A percentile compares a stretch with the other conserved stretches of the same genome.
Evolutionary conservation across 2,888 invertebrate genomes (phyloP).

Genomic region (Galerucella calmariensis): DNA sequence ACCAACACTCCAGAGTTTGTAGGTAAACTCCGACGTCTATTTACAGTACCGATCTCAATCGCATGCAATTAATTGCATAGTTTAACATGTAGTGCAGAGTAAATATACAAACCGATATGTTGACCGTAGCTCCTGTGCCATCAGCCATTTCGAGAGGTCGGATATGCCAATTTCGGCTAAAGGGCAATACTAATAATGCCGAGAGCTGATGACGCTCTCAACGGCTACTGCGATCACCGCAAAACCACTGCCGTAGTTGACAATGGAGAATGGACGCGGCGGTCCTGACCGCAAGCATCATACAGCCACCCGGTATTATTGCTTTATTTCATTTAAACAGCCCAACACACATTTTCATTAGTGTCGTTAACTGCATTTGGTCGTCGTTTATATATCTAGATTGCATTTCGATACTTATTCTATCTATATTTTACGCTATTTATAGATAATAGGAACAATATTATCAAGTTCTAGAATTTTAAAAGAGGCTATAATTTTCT

Average conservation of each 20-base stretch:
- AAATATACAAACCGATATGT: conserved; percentile 51
- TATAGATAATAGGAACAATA: too few species aligned
- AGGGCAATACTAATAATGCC: conserved; percentile 52
- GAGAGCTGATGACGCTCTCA: conserved; percentile 48
- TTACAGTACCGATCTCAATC: conserved; percentile 57
- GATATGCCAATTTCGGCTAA: conserved; percentile 48
- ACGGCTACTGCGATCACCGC: conserved; percentile 49
- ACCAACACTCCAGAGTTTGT: conserved; percentile 50
- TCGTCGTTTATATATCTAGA: conserved; percentile 6
- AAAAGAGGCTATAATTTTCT: too few species aligned
- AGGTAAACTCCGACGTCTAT: conserved; percentile 60
- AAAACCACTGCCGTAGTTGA: conserved; percentile 50
- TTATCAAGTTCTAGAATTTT: too few species aligned
- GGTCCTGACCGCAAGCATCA: conserved; percentile 51
- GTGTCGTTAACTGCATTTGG: conserved; percentile 36
- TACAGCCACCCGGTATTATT: conserved; percentile 46
- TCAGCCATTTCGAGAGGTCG: conserved; percentile 47
- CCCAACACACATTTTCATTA: conserved; percentile 33
- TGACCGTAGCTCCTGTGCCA: conserved; percentile 47
- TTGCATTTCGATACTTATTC: conserved; percentile 7
- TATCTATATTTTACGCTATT: not conserved
- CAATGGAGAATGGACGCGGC: conserved; percentile 49
- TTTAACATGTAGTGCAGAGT: conserved; percentile 56
- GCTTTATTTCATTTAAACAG: conserved; percentile 37
- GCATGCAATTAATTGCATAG: conserved; percentile 63